phyloP scores from a whole-genome alignment of 2,113 vertebrate species.

The Neolamprologus sp. region DNA sequence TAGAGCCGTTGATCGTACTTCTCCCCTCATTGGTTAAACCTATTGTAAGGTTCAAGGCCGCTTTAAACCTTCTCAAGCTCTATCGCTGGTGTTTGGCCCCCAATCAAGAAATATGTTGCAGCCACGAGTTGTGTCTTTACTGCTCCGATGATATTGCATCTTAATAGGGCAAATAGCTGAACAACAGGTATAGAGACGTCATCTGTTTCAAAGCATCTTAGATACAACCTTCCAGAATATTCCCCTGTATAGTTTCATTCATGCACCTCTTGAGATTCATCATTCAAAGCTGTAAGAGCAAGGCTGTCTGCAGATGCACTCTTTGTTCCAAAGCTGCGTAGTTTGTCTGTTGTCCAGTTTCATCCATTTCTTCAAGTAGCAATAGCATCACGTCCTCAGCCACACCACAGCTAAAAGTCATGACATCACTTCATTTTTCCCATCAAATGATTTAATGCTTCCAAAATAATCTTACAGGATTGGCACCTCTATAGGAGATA shows the following conservation, averaged over 20 bases:
- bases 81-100: not conserved
- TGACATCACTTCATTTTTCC: not conserved
- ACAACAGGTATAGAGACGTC: not conserved
- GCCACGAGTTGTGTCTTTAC: not conserved
- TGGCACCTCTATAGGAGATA: not conserved
- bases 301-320: not conserved
- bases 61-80: not conserved
- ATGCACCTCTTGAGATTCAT: constrained; percentile 12
- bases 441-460: not conserved
- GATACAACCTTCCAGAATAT: not conserved
- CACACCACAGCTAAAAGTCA: not conserved
- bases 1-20: too few relatives aligned
- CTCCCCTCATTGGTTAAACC: not conserved
- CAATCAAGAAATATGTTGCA: not conserved
- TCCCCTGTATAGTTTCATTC: not conserved
- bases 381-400: not conserved
- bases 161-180: not conserved
- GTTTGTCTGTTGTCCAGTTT: not conserved
- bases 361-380: not conserved
- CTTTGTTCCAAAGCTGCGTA: constrained; percentile 1
- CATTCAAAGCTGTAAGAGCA: not conserved
- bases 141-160: not conserved
- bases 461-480: not conserved
- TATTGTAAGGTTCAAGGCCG: not conserved
- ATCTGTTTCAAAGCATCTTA: not conserved